A percentile compares a stretch with the other conserved stretches of the same genome.
phyloP scores from a whole-genome alignment of 2,888 invertebrate genomes.

The Lithophane socia region DNA sequence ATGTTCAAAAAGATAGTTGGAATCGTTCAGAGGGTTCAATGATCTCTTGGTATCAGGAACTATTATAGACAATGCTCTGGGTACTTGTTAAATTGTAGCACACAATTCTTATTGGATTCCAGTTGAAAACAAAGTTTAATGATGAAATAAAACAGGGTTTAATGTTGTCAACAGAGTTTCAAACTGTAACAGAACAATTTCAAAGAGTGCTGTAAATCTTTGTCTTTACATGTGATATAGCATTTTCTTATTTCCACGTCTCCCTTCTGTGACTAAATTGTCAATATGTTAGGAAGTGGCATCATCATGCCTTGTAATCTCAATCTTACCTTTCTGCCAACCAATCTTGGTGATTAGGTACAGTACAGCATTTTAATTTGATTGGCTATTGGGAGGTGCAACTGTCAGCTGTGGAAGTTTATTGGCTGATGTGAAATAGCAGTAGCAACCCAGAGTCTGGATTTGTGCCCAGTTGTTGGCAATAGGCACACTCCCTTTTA shows the following conservation, averaged over 20 bases:
- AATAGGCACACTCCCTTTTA: neutral
- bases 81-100: neutral
- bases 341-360: neutral
- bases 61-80: neutral
- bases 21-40: slow-evolving; percentile 39
- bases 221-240: no score
- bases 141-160: slow-evolving; percentile 7
- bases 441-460: neutral
- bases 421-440: neutral
- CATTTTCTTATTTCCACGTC: neutral
- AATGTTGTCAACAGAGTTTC: neutral
- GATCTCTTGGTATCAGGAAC: slow-evolving; percentile 2
- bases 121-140: neutral
- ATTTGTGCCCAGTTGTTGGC: neutral
- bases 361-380: neutral
- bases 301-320: neutral
- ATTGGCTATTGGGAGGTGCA: neutral
- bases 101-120: slow-evolving; percentile 26
- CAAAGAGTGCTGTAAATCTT: neutral
- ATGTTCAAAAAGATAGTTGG: slow-evolving; percentile 34
- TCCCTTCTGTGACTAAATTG: neutral
- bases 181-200: slow-evolving; percentile 2
- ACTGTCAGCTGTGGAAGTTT: neutral
- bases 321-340: neutral
- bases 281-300: neutral